A percentile compares a stretch with the other conserved stretches of the same genome.
Evolutionary conservation across 2,113 vertebrate species (phyloP).

Genomic region (Piaya cayana): DNA sequence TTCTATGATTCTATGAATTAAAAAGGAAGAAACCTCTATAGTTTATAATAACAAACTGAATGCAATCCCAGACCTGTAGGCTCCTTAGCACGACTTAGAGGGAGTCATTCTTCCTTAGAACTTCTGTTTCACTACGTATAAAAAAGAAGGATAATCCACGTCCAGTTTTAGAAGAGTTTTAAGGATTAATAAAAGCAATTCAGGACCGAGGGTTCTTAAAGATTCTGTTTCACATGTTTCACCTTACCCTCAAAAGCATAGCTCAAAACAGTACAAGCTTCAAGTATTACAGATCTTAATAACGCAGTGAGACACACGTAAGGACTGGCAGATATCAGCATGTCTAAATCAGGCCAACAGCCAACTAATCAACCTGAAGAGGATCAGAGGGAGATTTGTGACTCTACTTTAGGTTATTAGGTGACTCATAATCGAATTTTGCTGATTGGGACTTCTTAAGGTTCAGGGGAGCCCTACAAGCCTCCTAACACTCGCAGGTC

Average conservation of each 20-base stretch:
- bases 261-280: background rate
- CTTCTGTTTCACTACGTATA: background rate
- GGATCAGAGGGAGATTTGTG: constrained; percentile 26
- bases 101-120: background rate
- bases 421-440: constrained; percentile 29
- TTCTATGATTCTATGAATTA: too few species aligned
- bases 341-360: constrained; percentile 2
- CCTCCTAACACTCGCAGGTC: background rate
- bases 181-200: background rate
- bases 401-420: constrained; percentile 17
- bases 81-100: background rate
- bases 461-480: background rate
- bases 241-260: background rate
- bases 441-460: constrained; percentile 20
- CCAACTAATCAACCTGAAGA: constrained; percentile 1
- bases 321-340: background rate
- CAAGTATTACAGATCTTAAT: background rate
- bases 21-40: background rate
- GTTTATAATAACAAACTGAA: background rate
- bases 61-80: background rate
- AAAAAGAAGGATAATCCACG: background rate
- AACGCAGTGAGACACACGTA: background rate
- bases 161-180: background rate
- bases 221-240: background rate
- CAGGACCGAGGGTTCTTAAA: background rate